Percentiles rank a stretch among this genome's conserved stretches.
Conservation (phyloP, 2,888 invertebrate species). For the Hydroisotoma schaefferi region DNA sequence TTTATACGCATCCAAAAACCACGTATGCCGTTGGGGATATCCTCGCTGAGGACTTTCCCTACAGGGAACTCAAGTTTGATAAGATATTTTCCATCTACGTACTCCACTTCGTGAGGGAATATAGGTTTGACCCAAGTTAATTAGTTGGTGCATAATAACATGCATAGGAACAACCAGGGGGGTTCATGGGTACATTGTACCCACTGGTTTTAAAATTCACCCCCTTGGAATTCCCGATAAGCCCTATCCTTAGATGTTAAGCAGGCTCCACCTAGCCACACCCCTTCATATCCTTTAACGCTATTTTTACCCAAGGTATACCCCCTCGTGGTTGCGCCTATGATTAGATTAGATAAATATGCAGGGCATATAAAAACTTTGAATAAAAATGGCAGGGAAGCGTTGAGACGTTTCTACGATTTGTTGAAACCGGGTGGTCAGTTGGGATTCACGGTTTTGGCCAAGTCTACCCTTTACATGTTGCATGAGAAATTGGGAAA, state of each 20-base stretch:
- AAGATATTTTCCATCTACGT: constrained; percentile 41
- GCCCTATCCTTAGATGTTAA: no score
- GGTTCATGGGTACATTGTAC: not conserved
- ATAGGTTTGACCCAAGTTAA: constrained; percentile 17
- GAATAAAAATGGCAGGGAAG: constrained; percentile 19
- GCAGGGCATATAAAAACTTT: no score
- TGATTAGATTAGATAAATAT: no score
- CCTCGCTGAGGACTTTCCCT: constrained; percentile 28
- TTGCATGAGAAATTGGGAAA: constrained; percentile 18
- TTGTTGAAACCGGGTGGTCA: constrained; percentile 31
- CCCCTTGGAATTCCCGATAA: no score
- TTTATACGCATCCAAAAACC: constrained; percentile 28
- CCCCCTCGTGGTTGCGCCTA: no score
- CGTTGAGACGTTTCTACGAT: constrained; percentile 17
- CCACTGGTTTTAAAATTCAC: no score
- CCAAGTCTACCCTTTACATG: constrained; percentile 13
- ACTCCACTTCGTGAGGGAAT: constrained; percentile 35
- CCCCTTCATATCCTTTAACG: no score
- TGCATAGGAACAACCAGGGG: not conserved
- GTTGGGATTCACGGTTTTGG: constrained; percentile 31
- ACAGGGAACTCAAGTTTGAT: constrained; percentile 31
- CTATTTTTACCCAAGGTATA: no score
- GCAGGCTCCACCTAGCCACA: no score
- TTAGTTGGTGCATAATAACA: not conserved
- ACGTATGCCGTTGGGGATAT: constrained; percentile 24